A percentile compares a stretch with the other conserved stretches of the same genome.
Evolutionary conservation across 1,140 invertebrate species (phyloP).

Genomic region (Ceratitis capitata): DNA sequence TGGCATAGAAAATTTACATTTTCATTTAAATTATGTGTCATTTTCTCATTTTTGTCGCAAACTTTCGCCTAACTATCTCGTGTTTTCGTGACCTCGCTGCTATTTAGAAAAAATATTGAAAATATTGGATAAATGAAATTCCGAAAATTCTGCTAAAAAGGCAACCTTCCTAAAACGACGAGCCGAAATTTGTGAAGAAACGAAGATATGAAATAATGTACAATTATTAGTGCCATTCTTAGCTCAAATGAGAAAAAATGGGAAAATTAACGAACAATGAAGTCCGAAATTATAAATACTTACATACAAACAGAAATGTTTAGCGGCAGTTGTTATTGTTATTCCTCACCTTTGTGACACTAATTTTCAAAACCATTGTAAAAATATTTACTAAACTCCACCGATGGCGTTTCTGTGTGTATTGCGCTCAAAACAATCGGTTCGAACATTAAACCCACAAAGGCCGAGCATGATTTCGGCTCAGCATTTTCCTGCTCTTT

Average conservation of each 20-base stretch:
- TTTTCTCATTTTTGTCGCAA: not conserved
- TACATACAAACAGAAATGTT: not conserved
- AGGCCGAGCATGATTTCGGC: no score
- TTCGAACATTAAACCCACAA: no score
- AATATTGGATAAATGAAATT: not conserved
- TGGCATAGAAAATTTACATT: not conserved
- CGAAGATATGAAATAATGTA: not conserved
- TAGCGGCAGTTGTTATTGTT: not conserved
- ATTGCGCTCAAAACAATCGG: not conserved
- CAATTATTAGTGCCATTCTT: constrained; percentile 20
- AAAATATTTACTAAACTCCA: not conserved
- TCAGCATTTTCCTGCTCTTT: not conserved
- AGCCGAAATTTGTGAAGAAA: not conserved
- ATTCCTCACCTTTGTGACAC: not conserved
- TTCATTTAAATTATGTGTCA: not conserved
- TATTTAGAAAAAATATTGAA: not conserved
- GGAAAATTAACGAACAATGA: not conserved
- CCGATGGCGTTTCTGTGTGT: not conserved
- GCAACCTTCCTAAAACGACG: constrained; percentile 5
- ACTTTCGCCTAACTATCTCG: not conserved
- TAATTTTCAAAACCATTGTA: not conserved
- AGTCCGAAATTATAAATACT: not conserved
- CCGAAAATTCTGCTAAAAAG: not conserved
- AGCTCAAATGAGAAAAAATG: not conserved
- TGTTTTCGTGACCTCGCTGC: not conserved